Base-by-base conservation (phyloP, 2,888 invertebrate species). In the Macrosoma leucophasiata region DNA sequence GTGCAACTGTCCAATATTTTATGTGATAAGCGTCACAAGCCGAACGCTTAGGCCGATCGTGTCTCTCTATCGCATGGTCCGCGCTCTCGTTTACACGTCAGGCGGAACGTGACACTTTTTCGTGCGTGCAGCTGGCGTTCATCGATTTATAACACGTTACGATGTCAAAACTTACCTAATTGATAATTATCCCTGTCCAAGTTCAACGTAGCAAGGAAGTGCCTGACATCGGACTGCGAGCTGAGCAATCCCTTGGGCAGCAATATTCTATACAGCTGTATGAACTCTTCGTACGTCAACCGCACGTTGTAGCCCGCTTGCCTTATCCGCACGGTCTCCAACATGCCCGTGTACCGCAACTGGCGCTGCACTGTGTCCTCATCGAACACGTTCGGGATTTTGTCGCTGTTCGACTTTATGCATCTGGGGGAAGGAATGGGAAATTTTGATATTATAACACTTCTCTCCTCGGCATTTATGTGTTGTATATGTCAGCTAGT, bases 291-390 rank as follows among this genome's bases (percentile, higher is more conserved):
- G 71, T 96, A 97, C 0, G 94, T 92, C 18, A 97, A 87, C 18
- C 97, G 87, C 41, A 97, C 96, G 71, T 96, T 96, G 81, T 97
- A 98, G 2, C 97, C 97, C 2, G 97, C 96, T 63, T 96, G 95
- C 29, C 97, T 85, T 44, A 98, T 97, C 51, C 96, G 86, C 8
- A 97, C 97, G 0, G 97, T 98, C 66, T 97, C 97, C 56, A 98
- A 65, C 97, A 97, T 98, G 41, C 98, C 98, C 0, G 97, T 97
- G 74, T 98, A 98, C 6, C 97, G 87, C 37, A 98, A 84, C 45
- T 87, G 87, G 29, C 96, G 86, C 57, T 96, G 92, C 5, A 97
- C 96, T 0, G 96, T 94, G 43, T 95, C 94, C 56, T 97, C 95
- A 69, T 97, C 96, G 74, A 97, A 97, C 48, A 91, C 90, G 66